A percentile compares a stretch with the other conserved stretches of the same genome.
These are phyloP conservation scores for Lerema accius DNA, from an alignment of 1,140 invertebrate species.

Conservation along the genomic window DNA sequence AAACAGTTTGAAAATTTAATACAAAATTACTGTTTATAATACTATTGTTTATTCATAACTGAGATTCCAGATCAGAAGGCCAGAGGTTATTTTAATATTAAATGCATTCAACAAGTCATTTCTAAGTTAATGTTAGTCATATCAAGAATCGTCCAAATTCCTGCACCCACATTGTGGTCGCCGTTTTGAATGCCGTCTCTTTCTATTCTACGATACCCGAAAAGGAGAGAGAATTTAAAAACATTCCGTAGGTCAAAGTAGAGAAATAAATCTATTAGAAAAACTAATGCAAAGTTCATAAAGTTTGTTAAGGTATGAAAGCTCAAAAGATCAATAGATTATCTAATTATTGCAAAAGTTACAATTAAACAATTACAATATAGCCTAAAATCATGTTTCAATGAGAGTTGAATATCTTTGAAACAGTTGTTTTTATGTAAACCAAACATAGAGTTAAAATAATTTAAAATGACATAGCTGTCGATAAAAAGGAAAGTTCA, in stretches of 20 bases:
- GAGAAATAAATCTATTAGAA: neutral
- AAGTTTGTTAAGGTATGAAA: too few species aligned
- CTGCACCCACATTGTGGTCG: constrained; percentile 19
- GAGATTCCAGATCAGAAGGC: constrained; percentile 23
- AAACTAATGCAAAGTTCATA: neutral
- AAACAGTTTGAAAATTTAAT: too few species aligned
- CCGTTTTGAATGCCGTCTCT: constrained; percentile 11
- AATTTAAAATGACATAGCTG: too few species aligned
- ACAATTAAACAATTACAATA: too few species aligned
- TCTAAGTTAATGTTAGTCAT: constrained; percentile 13
- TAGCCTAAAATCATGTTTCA: too few species aligned
- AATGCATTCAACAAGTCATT: constrained; percentile 24
- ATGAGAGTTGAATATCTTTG: too few species aligned
- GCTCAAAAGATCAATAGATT: too few species aligned
- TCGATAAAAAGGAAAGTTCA: too few species aligned
- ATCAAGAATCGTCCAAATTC: constrained; percentile 29
- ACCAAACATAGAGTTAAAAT: too few species aligned
- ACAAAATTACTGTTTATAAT: too few species aligned
- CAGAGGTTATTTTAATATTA: constrained; percentile 17
- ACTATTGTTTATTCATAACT: constrained; percentile 28
- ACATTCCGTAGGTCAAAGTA: constrained; percentile 4
- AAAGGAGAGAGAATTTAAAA: constrained; percentile 14
- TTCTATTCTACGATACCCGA: neutral
- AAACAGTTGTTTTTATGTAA: too few species aligned
- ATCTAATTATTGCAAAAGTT: too few species aligned